Evolutionary conservation across 2,797 vertebrate genomes (phyloP).

Genomic region (Paedocypris micromegethes): DNA sequence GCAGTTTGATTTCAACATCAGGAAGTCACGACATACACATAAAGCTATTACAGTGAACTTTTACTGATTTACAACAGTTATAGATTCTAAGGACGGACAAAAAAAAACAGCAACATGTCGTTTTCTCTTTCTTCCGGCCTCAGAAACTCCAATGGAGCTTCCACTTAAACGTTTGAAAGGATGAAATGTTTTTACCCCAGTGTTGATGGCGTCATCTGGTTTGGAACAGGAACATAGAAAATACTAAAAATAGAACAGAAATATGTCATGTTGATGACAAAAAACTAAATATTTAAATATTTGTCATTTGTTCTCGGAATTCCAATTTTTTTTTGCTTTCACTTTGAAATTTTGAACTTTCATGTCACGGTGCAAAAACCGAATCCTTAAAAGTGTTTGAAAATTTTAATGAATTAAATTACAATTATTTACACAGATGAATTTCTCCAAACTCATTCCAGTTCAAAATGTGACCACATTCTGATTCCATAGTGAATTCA

Average conservation of each 20-base stretch:
- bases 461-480: conserved; percentile 8
- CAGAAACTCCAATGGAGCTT: conserved; percentile 62
- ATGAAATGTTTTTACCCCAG: conserved; percentile 61
- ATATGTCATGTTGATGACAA: conserved; percentile 57
- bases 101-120: conserved; percentile 63
- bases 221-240: conserved; percentile 49
- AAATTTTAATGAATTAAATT: conserved; percentile 47
- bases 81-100: conserved; percentile 61
- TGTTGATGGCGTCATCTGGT: conserved; percentile 57
- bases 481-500: not conserved
- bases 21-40: conserved; percentile 55
- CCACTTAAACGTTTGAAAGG: conserved; percentile 61
- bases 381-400: conserved; percentile 4
- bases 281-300: too few species aligned
- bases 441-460: conserved; percentile 56
- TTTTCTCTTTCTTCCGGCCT: conserved; percentile 54
- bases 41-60: conserved; percentile 68
- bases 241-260: conserved; percentile 9
- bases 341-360: conserved; percentile 14
- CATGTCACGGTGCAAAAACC: conserved; percentile 19
- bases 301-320: too few species aligned
- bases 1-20: conserved; percentile 16
- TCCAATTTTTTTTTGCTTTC: not conserved
- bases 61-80: conserved; percentile 70
- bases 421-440: conserved; percentile 70